phyloP scores from a whole-genome alignment of 1,140 invertebrate species.

The Papilio polyxenes region DNA sequence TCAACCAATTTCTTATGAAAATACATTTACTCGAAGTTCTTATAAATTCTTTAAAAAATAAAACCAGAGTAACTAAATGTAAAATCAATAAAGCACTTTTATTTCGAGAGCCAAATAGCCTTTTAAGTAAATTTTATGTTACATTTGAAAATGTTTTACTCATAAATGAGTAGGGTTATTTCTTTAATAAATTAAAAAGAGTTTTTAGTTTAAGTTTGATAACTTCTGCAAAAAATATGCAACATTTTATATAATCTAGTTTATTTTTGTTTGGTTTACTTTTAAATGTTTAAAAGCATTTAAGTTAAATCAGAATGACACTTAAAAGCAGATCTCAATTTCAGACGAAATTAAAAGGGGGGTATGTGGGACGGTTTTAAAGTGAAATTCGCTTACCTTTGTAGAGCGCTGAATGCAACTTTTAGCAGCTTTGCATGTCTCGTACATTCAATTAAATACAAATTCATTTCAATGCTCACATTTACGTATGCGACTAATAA shows the following conservation, averaged over 20 bases:
- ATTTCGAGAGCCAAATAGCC: neutral
- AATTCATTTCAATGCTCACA: constrained; percentile 34
- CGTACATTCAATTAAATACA: constrained; percentile 31
- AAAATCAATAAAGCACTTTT: neutral
- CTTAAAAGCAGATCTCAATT: constrained; percentile 26
- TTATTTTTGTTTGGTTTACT: neutral
- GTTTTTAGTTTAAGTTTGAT: neutral
- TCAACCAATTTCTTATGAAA: neutral
- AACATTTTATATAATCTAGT: neutral
- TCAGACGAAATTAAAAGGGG: constrained; percentile 34
- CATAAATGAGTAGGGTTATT: neutral
- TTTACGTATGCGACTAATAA: constrained; percentile 34
- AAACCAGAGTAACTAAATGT: neutral
- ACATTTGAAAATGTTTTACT: neutral
- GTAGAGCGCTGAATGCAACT: constrained; percentile 34
- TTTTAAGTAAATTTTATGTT: neutral
- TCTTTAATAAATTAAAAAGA: neutral
- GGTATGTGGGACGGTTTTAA: constrained; percentile 29
- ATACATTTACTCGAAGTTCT: neutral
- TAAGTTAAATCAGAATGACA: constrained; percentile 15
- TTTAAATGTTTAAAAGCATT: constrained; percentile 27
- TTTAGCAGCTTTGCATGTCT: constrained; percentile 20
- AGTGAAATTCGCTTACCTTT: constrained; percentile 35
- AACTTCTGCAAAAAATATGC: neutral
- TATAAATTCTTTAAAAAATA: too few species aligned